These are phyloP conservation scores for Terebella lapidaria DNA, from an alignment of 2,888 invertebrate genomes.

Conservation along the genomic window DNA sequence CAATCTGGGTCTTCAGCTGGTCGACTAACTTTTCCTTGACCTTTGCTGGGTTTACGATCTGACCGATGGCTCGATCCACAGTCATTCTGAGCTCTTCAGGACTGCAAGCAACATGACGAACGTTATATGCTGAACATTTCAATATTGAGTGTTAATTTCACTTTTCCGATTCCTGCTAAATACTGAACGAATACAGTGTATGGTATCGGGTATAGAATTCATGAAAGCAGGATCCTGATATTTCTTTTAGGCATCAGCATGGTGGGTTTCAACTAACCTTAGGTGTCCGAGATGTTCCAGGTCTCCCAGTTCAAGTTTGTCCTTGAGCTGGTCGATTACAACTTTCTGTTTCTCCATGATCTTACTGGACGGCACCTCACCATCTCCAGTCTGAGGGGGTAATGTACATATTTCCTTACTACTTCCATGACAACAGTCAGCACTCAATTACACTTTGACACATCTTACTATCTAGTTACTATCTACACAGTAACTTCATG, in stretches of 20 bases:
- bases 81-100: slow-evolving; percentile 48
- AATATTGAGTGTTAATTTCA: too few relatives aligned
- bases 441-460: too few relatives aligned
- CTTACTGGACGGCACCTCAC: slow-evolving; percentile 60
- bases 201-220: neutral
- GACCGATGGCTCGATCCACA: slow-evolving; percentile 51
- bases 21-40: slow-evolving; percentile 94
- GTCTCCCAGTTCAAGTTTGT: slow-evolving; percentile 48
- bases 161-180: too few relatives aligned
- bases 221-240: too few relatives aligned
- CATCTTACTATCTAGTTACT: too few relatives aligned
- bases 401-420: too few relatives aligned
- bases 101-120: slow-evolving; percentile 31
- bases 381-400: slow-evolving; percentile 70
- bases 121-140: too few relatives aligned
- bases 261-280: too few relatives aligned
- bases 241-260: too few relatives aligned
- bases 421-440: too few relatives aligned
- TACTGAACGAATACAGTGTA: slow-evolving; percentile 2
- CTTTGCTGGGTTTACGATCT: slow-evolving; percentile 86
- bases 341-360: slow-evolving; percentile 82
- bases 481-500: too few relatives aligned
- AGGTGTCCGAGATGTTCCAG: slow-evolving; percentile 42
- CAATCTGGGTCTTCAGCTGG: slow-evolving; percentile 93
- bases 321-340: slow-evolving; percentile 61